A percentile compares a stretch with the other conserved stretches of the same genome.
These are phyloP conservation scores for Polypterus bichir DNA, from an alignment of 2,113 vertebrate species.

Conservation along the genomic window DNA sequence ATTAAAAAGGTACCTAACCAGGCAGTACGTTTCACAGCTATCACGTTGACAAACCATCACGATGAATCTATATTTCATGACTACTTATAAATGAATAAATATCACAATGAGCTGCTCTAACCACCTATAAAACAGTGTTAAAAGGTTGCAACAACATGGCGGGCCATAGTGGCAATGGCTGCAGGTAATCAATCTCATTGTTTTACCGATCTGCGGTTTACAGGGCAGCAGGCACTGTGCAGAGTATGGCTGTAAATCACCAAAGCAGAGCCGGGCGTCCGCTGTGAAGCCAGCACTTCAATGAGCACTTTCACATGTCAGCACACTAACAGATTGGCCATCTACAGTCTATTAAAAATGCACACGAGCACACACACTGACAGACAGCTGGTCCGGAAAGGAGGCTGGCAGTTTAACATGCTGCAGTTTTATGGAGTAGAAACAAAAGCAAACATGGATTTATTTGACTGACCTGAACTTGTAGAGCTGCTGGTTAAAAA, in stretches of 20 bases:
- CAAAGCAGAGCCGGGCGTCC: conserved; percentile 28
- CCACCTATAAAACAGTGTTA: conserved; percentile 60
- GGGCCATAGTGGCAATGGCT: conserved; percentile 37
- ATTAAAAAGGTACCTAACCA: conserved; percentile 55
- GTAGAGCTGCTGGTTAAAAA: no score
- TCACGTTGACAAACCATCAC: conserved; percentile 49
- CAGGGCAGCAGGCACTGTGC: conserved; percentile 24
- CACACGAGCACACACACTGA: conserved; percentile 21
- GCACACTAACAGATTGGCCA: conserved; percentile 52
- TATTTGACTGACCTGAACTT: no score
- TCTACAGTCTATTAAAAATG: conserved; percentile 54
- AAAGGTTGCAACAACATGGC: conserved; percentile 58
- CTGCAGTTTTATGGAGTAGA: no score
- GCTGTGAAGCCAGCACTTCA: conserved; percentile 43
- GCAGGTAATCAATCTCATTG: conserved; percentile 49
- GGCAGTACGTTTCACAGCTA: conserved; percentile 29
- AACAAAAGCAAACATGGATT: no score
- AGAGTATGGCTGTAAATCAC: conserved; percentile 53
- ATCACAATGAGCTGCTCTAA: conserved; percentile 56
- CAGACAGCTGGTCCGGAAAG: no score
- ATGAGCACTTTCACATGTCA: conserved; percentile 39
- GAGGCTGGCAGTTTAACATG: no score
- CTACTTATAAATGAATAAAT: conserved; percentile 68
- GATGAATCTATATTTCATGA: conserved; percentile 65
- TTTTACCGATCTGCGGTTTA: conserved; percentile 7